Conservation (phyloP, 2,888 invertebrate genomes). For the Stictocephala bisonia region DNA sequence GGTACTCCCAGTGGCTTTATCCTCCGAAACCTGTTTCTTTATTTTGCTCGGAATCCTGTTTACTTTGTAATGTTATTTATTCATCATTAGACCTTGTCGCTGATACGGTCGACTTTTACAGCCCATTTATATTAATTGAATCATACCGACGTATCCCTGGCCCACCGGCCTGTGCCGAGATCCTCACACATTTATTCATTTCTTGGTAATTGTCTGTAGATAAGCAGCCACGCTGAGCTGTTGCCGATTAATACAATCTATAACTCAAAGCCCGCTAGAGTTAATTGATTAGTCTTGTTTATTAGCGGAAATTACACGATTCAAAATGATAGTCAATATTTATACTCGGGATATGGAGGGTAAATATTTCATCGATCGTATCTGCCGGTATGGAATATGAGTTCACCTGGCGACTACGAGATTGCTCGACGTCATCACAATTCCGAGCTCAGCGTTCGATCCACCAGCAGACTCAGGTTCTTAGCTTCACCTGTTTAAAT, state of each 20-base stretch:
- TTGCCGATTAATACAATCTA: constrained; percentile 23
- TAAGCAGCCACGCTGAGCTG: constrained; percentile 24
- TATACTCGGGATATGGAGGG: constrained; percentile 26
- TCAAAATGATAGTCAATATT: constrained; percentile 37
- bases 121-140: constrained; percentile 41
- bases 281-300: constrained; percentile 38
- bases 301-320: constrained; percentile 36
- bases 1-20: no score
- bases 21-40: constrained; percentile 28
- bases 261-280: constrained; percentile 12
- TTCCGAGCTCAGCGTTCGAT: no score
- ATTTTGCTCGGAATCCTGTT: constrained; percentile 39
- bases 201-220: constrained; percentile 19
- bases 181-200: constrained; percentile 29
- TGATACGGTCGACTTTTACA: constrained; percentile 37
- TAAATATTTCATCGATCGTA: constrained; percentile 41
- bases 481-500: no score
- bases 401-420: constrained; percentile 12
- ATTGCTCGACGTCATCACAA: no score
- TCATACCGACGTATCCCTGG: constrained; percentile 25
- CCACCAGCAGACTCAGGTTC: no score
- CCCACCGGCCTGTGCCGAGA: not conserved
- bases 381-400: constrained; percentile 21
- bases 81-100: constrained; percentile 38
- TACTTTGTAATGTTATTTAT: constrained; percentile 40